These are phyloP conservation scores for Drosophila ambigua DNA, from an alignment of 1,140 invertebrate species.

Conservation along the genomic window DNA sequence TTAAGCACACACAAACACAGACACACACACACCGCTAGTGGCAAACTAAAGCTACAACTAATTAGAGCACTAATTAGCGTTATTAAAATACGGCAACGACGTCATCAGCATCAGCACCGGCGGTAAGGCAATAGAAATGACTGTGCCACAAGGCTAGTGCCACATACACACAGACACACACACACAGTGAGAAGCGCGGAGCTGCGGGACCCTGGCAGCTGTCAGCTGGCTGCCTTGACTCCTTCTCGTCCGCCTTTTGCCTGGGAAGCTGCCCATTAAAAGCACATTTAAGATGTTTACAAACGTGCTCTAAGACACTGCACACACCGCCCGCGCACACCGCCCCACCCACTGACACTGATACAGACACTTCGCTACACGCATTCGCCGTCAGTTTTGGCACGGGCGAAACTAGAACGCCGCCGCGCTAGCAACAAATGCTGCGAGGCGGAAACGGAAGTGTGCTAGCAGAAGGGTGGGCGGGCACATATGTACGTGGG, in stretches of 20 bases:
- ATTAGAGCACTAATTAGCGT: conserved; percentile 79
- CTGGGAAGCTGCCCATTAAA: conserved; percentile 75
- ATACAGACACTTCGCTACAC: conserved; percentile 10
- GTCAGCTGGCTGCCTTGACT: conserved; percentile 28
- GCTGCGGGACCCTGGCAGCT: conserved; percentile 33
- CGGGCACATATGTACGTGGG: neutral
- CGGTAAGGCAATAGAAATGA: conserved; percentile 35
- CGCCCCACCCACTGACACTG: conserved; percentile 19
- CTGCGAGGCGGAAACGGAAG: conserved; percentile 64
- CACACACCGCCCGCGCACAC: conserved; percentile 39
- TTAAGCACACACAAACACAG: conserved; percentile 40
- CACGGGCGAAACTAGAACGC: conserved; percentile 56
- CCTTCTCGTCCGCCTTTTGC: conserved; percentile 35
- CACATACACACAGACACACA: neutral
- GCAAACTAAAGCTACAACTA: conserved; percentile 71
- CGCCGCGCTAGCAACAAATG: conserved; percentile 48
- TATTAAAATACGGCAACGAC: conserved; percentile 73
- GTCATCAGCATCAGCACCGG: conserved; percentile 32
- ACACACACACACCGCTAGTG: conserved; percentile 12
- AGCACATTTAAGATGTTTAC: conserved; percentile 82
- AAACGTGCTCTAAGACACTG: conserved; percentile 73
- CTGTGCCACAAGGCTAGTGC: conserved; percentile 14
- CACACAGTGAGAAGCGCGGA: neutral
- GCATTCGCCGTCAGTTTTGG: conserved; percentile 44
- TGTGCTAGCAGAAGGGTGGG: conserved; percentile 20